Evolutionary conservation across 2,888 invertebrate genomes (phyloP), one percentile per base, ranked within the genome.

Genomic region (Syrista parreyssii): DNA sequence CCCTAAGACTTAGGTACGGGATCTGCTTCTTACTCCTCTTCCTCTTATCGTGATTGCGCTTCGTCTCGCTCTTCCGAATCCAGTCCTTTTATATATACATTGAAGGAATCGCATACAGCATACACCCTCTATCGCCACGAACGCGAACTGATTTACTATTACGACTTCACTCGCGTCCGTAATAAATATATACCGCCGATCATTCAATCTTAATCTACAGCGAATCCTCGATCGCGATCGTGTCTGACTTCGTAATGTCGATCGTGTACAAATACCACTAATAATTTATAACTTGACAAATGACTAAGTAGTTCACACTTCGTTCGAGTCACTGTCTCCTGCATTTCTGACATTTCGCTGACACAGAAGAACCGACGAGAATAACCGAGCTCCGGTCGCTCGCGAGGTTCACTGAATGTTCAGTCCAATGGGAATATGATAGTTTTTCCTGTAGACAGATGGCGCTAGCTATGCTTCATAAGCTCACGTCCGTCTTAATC

Each of bases 1-100:
- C 84, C 86, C 79, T 85, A 80, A 83, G 84, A 86, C 84, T 83
- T 84, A 82, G 83, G 77, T 77, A 76, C 76, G 32, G 31, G 71
- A 31, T 33, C n/a, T 71, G 15, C 71, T 15, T 31, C 71, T 32
- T 30, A 0, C 31, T 23, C 23, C 12, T 31, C 71, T 71, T 0
- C 4, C 1, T 4, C 12, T 71, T 31, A 71, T 31, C 31, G 12
- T 11, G 71, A 12, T 71, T 71, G 1, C 12, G 4, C 32, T 9
- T 71, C 0, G 71, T n/a, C 23, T 12, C 4, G 71, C 12, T 31
- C 55, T 55, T 55, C 23, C 9, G 23, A 55, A 55, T 55, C 23
- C 9, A 55, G 6, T 55, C 23, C 2, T 55, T 23, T 6, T 23
- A 55, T 23, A 55, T 55, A 55, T 55, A 40, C 6, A 55, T 23